Percentiles rank a stretch among this genome's conserved stretches.
phyloP scores from a whole-genome alignment of 1,140 invertebrate species.

The Drosophila busckii region DNA sequence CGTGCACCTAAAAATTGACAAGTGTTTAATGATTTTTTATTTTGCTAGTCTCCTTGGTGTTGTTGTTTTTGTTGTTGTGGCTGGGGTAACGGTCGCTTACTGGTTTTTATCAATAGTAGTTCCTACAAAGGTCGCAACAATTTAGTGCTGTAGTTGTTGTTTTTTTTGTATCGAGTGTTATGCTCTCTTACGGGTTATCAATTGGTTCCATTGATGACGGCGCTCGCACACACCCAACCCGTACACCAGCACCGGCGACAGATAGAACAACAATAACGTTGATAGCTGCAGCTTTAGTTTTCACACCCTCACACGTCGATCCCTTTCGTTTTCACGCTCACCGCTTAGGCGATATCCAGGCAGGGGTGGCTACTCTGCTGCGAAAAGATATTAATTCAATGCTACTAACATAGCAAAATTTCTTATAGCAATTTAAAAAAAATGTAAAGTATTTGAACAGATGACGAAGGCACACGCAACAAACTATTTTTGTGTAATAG shows the following conservation, averaged over 20 bases:
- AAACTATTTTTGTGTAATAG: neutral
- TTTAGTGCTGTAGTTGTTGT: too few relatives aligned
- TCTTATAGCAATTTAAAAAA: conserved; percentile 19
- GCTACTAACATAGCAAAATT: conserved; percentile 4
- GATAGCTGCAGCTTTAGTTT: neutral
- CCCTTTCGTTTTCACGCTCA: neutral
- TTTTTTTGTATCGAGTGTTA: too few relatives aligned
- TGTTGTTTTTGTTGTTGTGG: neutral
- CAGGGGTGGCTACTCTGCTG: neutral
- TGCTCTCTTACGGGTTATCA: too few relatives aligned
- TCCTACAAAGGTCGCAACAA: too few relatives aligned
- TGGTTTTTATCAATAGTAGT: conserved; percentile 19
- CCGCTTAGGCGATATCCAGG: neutral
- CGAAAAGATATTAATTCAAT: neutral
- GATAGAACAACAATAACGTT: conserved; percentile 5
- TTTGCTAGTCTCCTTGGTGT: neutral
- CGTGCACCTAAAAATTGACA: conserved; percentile 7
- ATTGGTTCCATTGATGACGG: conserved; percentile 30
- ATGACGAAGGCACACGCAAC: conserved; percentile 30
- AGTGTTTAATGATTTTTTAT: neutral
- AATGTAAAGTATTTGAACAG: conserved; percentile 15
- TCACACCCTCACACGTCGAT: too few relatives aligned
- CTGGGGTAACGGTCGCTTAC: conserved; percentile 5
- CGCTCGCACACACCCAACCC: conserved; percentile 17
- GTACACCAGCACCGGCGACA: conserved; percentile 14